Evolutionary conservation across 2,888 invertebrate genomes (phyloP), one percentile per base, ranked within the genome.

Genomic region (Leptopilina drosophilae): DNA sequence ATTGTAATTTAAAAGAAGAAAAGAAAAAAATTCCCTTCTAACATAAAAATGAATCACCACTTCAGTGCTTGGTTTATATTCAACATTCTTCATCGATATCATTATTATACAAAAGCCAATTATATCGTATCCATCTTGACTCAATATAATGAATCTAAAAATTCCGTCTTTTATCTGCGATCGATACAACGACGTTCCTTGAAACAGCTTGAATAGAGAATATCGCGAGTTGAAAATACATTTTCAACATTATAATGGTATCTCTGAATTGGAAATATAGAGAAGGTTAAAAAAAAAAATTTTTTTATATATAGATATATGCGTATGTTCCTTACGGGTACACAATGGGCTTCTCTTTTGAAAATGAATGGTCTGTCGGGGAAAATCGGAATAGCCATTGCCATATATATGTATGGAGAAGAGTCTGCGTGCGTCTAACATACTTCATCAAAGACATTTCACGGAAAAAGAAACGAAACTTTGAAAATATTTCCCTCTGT

Each of bases 331-430:
- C 7, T 26, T 42, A 8, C 42, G 42, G 20, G 49, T 73, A 78
- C 82, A 82, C 81, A 81, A 84, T 84, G 82, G 33, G 81, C 78
- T 83, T 80, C 81, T 83, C 84, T 80, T 80, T 83, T 82, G 82
- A 82, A 84, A 84, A 49, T 83, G 82, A 83, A 84, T 84, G 82
- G 82, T 78, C 84, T 84, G 84, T 82, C 81, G 81, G 80, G 78
- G 33, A 33, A 82, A 84, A 83, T 84, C 82, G 81, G 84, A 80
- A 77, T 53, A 69, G 53, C 12, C 9, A 12, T 11, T 12, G 49
- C 69, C 14, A 42, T 42, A 69, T 33, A 33, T 33, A 33, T 33
- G 33, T 33, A 33, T 33, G 5, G 14, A 67, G 49, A 67, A 67
- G 49, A 67, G 49, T 67, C 49, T 53, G 53, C 33, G 33, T 11